Conservation (phyloP, 2,113 vertebrate species). For the Ciconia maguari region DNA sequence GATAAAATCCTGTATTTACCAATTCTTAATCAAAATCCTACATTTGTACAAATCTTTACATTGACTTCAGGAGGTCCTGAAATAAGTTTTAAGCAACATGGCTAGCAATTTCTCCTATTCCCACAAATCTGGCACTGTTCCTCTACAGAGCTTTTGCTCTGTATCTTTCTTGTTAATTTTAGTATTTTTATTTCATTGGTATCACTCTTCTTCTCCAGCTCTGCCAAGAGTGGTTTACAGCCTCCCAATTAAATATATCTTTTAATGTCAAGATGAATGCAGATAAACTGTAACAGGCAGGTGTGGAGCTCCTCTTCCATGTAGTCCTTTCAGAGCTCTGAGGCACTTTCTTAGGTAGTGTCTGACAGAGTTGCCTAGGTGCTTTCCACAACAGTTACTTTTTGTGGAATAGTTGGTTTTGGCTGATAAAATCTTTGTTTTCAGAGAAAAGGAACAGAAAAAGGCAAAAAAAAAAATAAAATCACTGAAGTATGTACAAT, state of each 20-base stretch:
- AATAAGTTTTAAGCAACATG: not conserved
- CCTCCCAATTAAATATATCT: not conserved
- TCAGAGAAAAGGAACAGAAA: not conserved
- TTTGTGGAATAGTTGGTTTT: not conserved
- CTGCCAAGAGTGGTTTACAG: not conserved
- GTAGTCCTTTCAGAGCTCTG: not conserved
- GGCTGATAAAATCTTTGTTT: not conserved
- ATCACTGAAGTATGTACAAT: not conserved
- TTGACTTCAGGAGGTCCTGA: not conserved
- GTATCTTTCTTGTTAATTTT: not conserved
- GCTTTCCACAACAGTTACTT: not conserved
- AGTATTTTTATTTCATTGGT: not conserved
- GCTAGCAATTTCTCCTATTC: not conserved
- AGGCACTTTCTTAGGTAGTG: not conserved
- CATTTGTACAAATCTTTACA: not conserved
- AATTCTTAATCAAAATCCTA: not conserved
- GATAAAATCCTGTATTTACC: not conserved
- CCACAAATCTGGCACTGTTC: not conserved
- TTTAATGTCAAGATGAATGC: not conserved
- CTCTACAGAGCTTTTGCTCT: not conserved
- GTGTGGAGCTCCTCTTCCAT: not conserved
- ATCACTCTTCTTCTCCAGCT: not conserved
- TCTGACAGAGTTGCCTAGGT: not conserved
- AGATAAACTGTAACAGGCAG: not conserved
- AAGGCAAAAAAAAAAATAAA: not conserved